A percentile compares a stretch with the other conserved stretches of the same genome.
Conservation (phyloP, 1,140 invertebrate species). For the Ylistrum balloti region DNA sequence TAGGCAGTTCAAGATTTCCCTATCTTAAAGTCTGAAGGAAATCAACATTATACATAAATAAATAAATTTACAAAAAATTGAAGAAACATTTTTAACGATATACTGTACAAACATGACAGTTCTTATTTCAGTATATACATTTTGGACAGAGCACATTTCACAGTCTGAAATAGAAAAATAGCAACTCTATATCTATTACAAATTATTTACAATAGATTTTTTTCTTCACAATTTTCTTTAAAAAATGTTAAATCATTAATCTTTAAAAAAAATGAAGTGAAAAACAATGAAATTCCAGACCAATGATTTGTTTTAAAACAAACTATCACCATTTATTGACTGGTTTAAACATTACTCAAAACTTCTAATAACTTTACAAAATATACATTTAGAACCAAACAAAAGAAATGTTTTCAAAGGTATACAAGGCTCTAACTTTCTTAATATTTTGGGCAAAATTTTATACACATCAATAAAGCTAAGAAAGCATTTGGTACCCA, state of each 20-base stretch:
- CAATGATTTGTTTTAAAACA: constrained; percentile 21
- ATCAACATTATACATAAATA: not conserved
- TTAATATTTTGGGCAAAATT: too few relatives aligned
- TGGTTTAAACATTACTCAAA: not conserved
- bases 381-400: not conserved
- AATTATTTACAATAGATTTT: not conserved
- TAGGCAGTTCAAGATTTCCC: too few relatives aligned
- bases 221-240: not conserved
- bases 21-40: too few relatives aligned
- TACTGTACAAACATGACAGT: too few relatives aligned
- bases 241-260: not conserved
- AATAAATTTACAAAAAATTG: not conserved
- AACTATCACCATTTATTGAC: not conserved
- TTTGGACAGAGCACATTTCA: not conserved
- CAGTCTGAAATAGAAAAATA: not conserved
- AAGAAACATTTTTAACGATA: too few relatives aligned
- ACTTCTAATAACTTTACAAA: not conserved
- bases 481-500: too few relatives aligned
- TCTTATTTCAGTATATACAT: too few relatives aligned
- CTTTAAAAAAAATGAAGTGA: not conserved
- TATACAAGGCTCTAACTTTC: too few relatives aligned
- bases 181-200: not conserved
- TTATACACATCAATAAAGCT: too few relatives aligned
- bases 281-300: not conserved
- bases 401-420: not conserved